A percentile compares a stretch with the other conserved stretches of the same genome.
phyloP scores from a whole-genome alignment of 2,797 vertebrate species.

The Sphenodon punctatus region DNA sequence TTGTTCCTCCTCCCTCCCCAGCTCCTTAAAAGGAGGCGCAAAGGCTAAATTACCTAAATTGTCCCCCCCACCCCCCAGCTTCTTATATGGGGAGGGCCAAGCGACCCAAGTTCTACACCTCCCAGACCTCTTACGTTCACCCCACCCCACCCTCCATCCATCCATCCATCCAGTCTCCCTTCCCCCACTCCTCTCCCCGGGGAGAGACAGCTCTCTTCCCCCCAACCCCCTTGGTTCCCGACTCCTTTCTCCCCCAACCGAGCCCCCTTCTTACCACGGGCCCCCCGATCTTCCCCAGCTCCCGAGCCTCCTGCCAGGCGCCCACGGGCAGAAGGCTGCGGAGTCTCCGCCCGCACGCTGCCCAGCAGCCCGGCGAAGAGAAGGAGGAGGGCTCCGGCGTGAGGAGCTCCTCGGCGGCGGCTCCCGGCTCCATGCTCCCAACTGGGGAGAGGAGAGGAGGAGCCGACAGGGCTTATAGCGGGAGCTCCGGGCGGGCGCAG shows the following conservation, averaged over 20 bases:
- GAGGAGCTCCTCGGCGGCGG: accelerated
- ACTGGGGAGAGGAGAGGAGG: too few species aligned
- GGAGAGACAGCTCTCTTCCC: neutral
- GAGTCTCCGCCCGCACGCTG: neutral
- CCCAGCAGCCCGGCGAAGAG: neutral
- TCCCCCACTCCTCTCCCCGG: accelerated
- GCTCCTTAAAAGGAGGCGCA: too few species aligned
- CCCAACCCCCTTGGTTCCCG: too few species aligned
- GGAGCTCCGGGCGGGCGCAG: neutral
- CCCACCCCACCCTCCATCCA: neutral
- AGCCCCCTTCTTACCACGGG: conserved; percentile 59
- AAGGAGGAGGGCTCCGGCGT: neutral
- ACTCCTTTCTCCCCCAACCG: accelerated
- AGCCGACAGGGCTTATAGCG: too few species aligned
- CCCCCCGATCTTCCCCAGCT: conserved; percentile 54
- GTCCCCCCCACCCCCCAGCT: neutral
- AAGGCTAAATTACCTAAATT: too few species aligned
- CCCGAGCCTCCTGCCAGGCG: neutral
- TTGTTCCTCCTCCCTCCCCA: too few species aligned
- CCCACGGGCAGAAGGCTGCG: conserved; percentile 39
- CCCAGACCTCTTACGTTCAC: too few species aligned
- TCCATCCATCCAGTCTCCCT: accelerated
- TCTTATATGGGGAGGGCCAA: too few species aligned
- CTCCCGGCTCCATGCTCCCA: neutral
- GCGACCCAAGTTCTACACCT: neutral